Percentiles rank a stretch among this genome's conserved stretches.
These are phyloP conservation scores for Coptodon bakossiorum DNA, from an alignment of 2,113 vertebrate genomes.

Conservation along the genomic window DNA sequence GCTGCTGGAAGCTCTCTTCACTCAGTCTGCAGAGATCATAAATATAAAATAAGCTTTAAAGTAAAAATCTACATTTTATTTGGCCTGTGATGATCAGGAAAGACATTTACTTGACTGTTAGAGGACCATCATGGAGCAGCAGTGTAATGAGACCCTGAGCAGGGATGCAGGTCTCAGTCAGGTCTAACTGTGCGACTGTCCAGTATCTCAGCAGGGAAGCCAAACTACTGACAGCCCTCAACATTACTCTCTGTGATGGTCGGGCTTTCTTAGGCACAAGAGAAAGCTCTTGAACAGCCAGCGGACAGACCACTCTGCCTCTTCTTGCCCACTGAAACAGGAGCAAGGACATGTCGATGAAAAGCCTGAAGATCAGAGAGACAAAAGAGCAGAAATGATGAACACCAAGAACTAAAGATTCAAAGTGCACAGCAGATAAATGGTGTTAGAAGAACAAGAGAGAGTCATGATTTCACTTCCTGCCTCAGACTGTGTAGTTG, in stretches of 20 bases:
- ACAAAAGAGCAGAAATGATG: background rate
- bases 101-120: background rate
- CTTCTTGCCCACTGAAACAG: background rate
- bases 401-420: background rate
- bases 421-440: background rate
- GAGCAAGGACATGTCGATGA: background rate
- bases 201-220: constrained; percentile 7
- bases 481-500: background rate
- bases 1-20: too few relatives aligned
- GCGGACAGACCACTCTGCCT: fast-evolving
- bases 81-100: background rate
- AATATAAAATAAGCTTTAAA: too few relatives aligned
- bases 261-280: fast-evolving
- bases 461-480: background rate
- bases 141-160: background rate
- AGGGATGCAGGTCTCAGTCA: background rate
- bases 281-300: background rate
- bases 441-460: fast-evolving
- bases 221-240: constrained; percentile 2
- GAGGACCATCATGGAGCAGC: constrained; percentile 8
- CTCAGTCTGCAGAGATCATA: too few relatives aligned
- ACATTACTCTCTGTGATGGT: background rate
- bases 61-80: background rate
- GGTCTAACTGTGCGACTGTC: background rate
- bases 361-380: background rate